These are phyloP conservation scores for Stegastes partitus DNA, from an alignment of 2,113 vertebrate genomes.

Conservation along the genomic window DNA sequence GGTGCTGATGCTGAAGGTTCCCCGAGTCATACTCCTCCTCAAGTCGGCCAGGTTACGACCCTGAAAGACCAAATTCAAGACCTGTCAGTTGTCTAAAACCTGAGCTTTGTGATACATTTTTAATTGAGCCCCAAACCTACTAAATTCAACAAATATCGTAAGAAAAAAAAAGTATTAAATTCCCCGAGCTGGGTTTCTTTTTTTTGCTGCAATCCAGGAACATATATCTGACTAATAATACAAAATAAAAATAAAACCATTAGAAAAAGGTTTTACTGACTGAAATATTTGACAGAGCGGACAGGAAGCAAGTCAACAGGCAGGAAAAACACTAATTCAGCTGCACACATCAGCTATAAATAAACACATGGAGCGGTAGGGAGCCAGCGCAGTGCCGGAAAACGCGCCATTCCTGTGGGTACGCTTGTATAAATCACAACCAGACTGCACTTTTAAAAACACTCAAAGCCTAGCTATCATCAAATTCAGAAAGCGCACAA, in stretches of 20 bases:
- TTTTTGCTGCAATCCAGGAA: too few relatives aligned
- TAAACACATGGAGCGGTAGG: constrained; percentile 1
- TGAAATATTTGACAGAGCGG: constrained; percentile 14
- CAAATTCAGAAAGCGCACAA: background rate
- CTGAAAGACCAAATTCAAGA: constrained; percentile 72
- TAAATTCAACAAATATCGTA: too few relatives aligned
- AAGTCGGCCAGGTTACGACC: constrained; percentile 98
- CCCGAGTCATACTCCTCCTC: constrained; percentile 93
- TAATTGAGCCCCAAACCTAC: too few relatives aligned
- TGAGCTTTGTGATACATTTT: background rate
- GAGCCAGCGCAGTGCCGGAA: background rate
- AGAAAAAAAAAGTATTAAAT: too few relatives aligned
- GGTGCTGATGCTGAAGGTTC: constrained; percentile 96
- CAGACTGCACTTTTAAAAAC: constrained; percentile 7
- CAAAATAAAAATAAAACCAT: background rate
- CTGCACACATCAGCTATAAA: constrained; percentile 15
- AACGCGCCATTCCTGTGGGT: constrained; percentile 25
- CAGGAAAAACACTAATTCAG: constrained; percentile 7
- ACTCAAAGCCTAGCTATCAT: background rate
- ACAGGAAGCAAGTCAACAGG: background rate
- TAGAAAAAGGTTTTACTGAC: background rate
- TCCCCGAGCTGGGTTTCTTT: too few relatives aligned
- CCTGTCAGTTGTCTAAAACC: background rate
- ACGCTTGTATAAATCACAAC: background rate
- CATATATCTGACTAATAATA: background rate